Percentiles rank a stretch among this genome's conserved stretches.
Conservation (phyloP, 1,140 invertebrate species). For the Pissodes strobi region DNA sequence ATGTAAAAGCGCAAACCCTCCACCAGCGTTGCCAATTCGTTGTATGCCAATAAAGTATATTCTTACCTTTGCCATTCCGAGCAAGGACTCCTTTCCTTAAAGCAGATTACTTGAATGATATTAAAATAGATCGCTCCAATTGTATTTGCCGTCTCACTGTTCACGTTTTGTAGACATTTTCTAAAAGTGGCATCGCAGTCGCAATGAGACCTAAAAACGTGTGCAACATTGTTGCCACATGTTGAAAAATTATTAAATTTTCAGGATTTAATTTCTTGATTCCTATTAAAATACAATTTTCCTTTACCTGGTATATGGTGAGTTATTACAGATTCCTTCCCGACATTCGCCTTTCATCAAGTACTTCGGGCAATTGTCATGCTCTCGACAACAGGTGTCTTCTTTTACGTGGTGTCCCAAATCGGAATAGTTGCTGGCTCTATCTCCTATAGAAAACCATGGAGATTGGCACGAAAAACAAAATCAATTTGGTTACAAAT, state of each 20-base stretch:
- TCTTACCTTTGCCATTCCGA: constrained; percentile 66
- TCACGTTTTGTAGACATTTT: constrained; percentile 67
- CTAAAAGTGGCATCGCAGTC: constrained; percentile 72
- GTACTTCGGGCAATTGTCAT: constrained; percentile 72
- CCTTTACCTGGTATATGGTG: constrained; percentile 64
- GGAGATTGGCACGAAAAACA: neutral
- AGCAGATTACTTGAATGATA: constrained; percentile 69
- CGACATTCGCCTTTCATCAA: constrained; percentile 65
- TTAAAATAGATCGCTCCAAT: constrained; percentile 74
- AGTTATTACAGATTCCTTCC: constrained; percentile 70
- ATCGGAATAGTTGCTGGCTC: constrained; percentile 62
- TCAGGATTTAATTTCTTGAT: too few relatives aligned
- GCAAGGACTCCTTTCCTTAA: constrained; percentile 67
- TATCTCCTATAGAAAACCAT: constrained; percentile 30
- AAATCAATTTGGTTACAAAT: neutral
- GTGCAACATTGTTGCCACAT: too few relatives aligned
- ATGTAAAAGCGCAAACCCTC: too few relatives aligned
- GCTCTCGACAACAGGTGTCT: constrained; percentile 75
- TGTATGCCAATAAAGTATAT: constrained; percentile 35
- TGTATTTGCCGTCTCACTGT: constrained; percentile 70
- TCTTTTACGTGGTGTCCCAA: constrained; percentile 67
- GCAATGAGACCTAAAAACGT: constrained; percentile 67
- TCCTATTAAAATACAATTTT: too few relatives aligned
- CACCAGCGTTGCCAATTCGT: too few relatives aligned
- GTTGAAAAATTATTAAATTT: too few relatives aligned